These are phyloP conservation scores for Macrosoma leucophasiata DNA, from an alignment of 2,888 invertebrate genomes.

Conservation along the genomic window DNA sequence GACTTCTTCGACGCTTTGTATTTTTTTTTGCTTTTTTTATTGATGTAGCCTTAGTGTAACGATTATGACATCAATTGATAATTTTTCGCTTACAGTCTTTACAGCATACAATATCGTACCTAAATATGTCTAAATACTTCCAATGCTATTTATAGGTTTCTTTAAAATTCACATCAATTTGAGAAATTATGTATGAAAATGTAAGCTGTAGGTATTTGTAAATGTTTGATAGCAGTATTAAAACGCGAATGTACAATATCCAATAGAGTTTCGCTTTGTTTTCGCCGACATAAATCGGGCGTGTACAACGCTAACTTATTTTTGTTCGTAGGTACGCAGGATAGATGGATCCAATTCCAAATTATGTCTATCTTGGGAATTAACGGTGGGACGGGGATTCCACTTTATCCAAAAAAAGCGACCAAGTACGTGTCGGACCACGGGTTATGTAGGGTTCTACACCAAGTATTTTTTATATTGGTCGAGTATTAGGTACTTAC, in stretches of 20 bases:
- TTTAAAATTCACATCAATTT: not conserved
- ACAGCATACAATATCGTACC: no score
- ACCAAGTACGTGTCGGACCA: no score
- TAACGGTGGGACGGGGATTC: conserved; percentile 71
- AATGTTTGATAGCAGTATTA: conserved; percentile 8
- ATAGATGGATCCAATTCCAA: conserved; percentile 78
- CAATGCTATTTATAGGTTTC: conserved; percentile 31
- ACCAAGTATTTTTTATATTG: no score
- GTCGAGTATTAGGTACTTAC: no score
- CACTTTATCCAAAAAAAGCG: conserved; percentile 74
- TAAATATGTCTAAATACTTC: no score
- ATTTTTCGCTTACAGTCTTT: no score
- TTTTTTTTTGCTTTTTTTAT: no score
- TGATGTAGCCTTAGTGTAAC: no score
- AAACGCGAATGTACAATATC: conserved; percentile 9
- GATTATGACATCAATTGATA: no score
- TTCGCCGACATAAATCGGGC: conserved; percentile 61
- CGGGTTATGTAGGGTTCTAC: no score
- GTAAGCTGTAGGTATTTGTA: not conserved
- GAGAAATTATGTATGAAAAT: not conserved
- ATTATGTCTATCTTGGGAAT: conserved; percentile 77
- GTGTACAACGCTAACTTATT: conserved; percentile 61
- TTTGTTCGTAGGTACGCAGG: conserved; percentile 68
- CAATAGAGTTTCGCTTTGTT: conserved; percentile 38
- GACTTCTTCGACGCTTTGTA: no score